Percentiles rank a stretch among this genome's conserved stretches.
Evolutionary conservation across 2,888 invertebrate genomes (phyloP).

Genomic region (Abrostola triplasia): DNA sequence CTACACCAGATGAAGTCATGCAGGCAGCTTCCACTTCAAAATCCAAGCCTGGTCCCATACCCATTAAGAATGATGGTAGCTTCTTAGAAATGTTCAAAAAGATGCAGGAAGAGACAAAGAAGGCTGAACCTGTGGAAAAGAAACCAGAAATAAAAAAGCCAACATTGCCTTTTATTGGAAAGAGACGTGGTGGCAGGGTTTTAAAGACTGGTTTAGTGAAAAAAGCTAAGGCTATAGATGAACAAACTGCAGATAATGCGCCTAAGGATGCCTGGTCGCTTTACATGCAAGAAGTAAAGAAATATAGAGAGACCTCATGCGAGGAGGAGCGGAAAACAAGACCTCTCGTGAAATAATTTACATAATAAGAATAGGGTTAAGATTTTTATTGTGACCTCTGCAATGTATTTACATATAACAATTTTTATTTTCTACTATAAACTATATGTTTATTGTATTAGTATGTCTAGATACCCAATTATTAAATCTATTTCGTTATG

Average conservation of each 20-base stretch:
- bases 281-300: constrained; percentile 97
- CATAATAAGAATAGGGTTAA: constrained; percentile 56
- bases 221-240: constrained; percentile 91
- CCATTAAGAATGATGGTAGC: constrained; percentile 96
- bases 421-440: constrained; percentile 63
- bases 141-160: constrained; percentile 82
- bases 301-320: constrained; percentile 97
- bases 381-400: constrained; percentile 69
- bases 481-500: constrained; percentile 57
- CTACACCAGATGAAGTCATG: constrained; percentile 68
- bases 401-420: constrained; percentile 69
- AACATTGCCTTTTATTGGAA: constrained; percentile 90
- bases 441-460: constrained; percentile 68
- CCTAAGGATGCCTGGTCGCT: constrained; percentile 97
- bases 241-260: constrained; percentile 89
- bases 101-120: constrained; percentile 91
- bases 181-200: constrained; percentile 95
- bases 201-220: constrained; percentile 97
- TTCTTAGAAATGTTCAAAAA: constrained; percentile 97
- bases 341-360: constrained; percentile 94
- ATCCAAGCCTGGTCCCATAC: constrained; percentile 88
- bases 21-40: constrained; percentile 77
- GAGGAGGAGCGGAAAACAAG: constrained; percentile 97
- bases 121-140: constrained; percentile 76
- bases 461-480: constrained; percentile 56